These are phyloP conservation scores for Mamestra configurata DNA, from an alignment of 1,140 invertebrate species.

Conservation along the genomic window DNA sequence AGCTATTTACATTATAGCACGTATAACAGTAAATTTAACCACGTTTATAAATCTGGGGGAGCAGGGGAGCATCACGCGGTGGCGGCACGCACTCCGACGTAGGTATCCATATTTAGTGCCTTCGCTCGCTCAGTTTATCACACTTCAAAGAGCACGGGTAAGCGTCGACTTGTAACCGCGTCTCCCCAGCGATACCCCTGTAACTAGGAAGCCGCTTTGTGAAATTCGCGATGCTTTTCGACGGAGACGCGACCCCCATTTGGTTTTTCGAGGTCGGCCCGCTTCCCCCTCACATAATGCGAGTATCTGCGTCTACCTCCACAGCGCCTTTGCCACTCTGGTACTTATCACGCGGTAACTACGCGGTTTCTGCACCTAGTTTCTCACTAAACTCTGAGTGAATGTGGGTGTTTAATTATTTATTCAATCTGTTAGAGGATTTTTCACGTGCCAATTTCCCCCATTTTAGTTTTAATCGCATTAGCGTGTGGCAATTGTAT, in stretches of 20 bases:
- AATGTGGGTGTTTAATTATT: slow-evolving; percentile 65
- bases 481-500: slow-evolving; percentile 14
- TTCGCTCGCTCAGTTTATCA: slow-evolving; percentile 75
- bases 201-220: slow-evolving; percentile 82
- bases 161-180: slow-evolving; percentile 71
- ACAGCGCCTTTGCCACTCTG: slow-evolving; percentile 62
- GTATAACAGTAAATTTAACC: slow-evolving; percentile 63
- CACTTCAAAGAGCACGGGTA: slow-evolving; percentile 75
- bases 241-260: slow-evolving; percentile 70
- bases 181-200: slow-evolving; percentile 69
- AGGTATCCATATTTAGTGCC: slow-evolving; percentile 67
- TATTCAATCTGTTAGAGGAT: slow-evolving; percentile 57
- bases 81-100: slow-evolving; percentile 64
- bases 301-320: slow-evolving; percentile 67
- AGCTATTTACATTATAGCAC: slow-evolving; percentile 40
- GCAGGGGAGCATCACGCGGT: slow-evolving; percentile 58
- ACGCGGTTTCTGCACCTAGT: slow-evolving; percentile 68
- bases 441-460: slow-evolving; percentile 42
- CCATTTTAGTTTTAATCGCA: slow-evolving; percentile 46
- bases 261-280: slow-evolving; percentile 80
- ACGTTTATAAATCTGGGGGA: slow-evolving; percentile 65
- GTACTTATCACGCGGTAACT: slow-evolving; percentile 63
- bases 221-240: slow-evolving; percentile 81
- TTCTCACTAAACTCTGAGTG: slow-evolving; percentile 53
- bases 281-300: slow-evolving; percentile 69